Conservation (phyloP, 2,888 invertebrate species). For the Drosophila glabriapex region DNA sequence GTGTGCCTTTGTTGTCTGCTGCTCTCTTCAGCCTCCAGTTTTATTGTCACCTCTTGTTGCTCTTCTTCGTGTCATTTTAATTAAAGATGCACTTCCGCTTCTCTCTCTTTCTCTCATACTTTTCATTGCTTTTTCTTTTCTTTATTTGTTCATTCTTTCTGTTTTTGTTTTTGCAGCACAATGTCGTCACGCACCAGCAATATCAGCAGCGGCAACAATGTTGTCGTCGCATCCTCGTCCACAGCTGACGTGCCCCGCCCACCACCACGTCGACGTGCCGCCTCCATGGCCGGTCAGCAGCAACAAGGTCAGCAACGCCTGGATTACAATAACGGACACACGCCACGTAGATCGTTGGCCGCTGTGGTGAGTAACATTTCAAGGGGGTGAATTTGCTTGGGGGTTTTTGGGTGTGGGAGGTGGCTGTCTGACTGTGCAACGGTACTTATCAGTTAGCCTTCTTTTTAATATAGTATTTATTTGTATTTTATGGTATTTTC, state of each 20-base stretch:
- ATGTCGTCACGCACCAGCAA: slow-evolving; percentile 72
- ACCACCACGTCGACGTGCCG: slow-evolving; percentile 84
- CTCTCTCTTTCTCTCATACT: slow-evolving; percentile 35
- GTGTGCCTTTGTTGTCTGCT: slow-evolving; percentile 73
- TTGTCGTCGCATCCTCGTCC: slow-evolving; percentile 47
- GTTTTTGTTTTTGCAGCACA: slow-evolving; percentile 21
- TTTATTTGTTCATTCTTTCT: slow-evolving; percentile 16
- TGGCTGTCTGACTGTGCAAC: not conserved
- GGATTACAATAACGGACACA: slow-evolving; percentile 78
- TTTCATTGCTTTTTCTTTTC: slow-evolving; percentile 43
- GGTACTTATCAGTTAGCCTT: slow-evolving; percentile 49
- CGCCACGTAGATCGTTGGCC: slow-evolving; percentile 83
- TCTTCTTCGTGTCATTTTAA: slow-evolving; percentile 45
- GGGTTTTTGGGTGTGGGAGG: slow-evolving; percentile 6
- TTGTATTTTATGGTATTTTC: slow-evolving; percentile 45
- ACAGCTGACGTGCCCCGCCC: slow-evolving; percentile 80
- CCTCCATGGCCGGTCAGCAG: slow-evolving; percentile 79
- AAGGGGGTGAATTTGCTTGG: not conserved
- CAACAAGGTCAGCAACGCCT: slow-evolving; percentile 74
- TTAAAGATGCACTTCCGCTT: slow-evolving; percentile 70
- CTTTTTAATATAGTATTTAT: slow-evolving; percentile 17
- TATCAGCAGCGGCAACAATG: slow-evolving; percentile 35
- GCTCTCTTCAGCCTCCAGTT: slow-evolving; percentile 43
- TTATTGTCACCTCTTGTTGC: slow-evolving; percentile 52
- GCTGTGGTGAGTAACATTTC: slow-evolving; percentile 76